phyloP scores from a whole-genome alignment of 2,113 vertebrate genomes.

The Oryzias celebensis region DNA sequence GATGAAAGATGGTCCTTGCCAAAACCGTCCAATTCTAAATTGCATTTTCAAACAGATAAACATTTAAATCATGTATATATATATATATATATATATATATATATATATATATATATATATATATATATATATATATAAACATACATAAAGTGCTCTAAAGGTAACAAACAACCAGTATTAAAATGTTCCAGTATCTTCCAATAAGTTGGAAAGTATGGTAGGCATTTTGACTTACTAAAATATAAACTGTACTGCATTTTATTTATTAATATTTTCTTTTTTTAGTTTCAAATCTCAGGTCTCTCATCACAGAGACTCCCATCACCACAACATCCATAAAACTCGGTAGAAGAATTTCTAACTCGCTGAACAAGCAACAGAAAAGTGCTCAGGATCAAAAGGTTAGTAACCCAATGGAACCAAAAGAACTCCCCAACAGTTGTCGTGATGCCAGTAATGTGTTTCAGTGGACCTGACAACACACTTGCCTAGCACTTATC shows the following conservation, averaged over 20 bases:
- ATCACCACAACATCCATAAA: slow-evolving; percentile 31
- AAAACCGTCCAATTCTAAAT: too few species aligned
- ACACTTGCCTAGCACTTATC: slow-evolving; percentile 60
- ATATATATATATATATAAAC: too few species aligned
- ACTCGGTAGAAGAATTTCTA: slow-evolving; percentile 32
- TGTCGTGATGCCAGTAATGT: slow-evolving; percentile 37
- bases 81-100: too few species aligned
- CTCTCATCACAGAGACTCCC: slow-evolving; percentile 18
- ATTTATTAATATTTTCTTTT: slow-evolving; percentile 21
- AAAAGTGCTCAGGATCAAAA: slow-evolving; percentile 36
- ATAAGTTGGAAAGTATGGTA: not conserved
- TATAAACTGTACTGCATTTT: slow-evolving; percentile 23
- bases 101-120: too few species aligned
- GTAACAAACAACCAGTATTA: too few species aligned
- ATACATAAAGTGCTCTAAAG: too few species aligned
- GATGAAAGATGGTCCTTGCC: too few species aligned
- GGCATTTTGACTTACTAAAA: slow-evolving; percentile 49
- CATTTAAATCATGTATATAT: too few species aligned
- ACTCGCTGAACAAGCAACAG: slow-evolving; percentile 34
- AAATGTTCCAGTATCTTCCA: too few species aligned
- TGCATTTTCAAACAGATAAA: too few species aligned
- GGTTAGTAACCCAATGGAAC: slow-evolving; percentile 30
- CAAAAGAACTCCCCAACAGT: slow-evolving; percentile 20
- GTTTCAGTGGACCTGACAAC: slow-evolving; percentile 54
- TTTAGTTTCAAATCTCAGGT: slow-evolving; percentile 31